Evolutionary conservation across 2,888 invertebrate species (phyloP).

Genomic region (Caenorhabditis panamensis): DNA sequence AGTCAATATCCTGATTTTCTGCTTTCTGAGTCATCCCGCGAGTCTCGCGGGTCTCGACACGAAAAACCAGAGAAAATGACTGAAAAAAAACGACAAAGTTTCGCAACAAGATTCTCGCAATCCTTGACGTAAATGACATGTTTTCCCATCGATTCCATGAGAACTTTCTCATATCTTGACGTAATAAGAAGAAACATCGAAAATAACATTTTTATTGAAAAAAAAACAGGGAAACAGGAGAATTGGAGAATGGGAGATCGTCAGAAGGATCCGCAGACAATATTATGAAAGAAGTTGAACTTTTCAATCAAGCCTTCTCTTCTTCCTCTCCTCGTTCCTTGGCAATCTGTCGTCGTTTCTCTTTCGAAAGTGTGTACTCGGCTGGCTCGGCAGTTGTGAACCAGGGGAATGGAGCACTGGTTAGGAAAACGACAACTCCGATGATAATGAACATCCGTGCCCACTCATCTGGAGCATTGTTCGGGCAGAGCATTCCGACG

Average conservation of each 20-base stretch:
- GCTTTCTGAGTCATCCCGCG: too few species aligned
- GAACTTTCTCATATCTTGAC: too few species aligned
- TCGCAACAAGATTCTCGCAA: too few species aligned
- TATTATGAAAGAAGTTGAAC: neutral
- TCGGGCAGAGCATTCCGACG: conserved; percentile 64
- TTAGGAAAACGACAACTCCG: conserved; percentile 40
- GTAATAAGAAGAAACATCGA: too few species aligned
- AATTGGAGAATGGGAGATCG: neutral
- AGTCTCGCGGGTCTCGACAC: too few species aligned
- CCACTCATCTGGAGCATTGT: conserved; percentile 63
- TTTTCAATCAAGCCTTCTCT: conserved; percentile 25
- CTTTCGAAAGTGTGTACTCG: conserved; percentile 44
- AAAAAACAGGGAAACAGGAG: too few species aligned
- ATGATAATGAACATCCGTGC: conserved; percentile 47
- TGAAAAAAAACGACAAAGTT: too few species aligned
- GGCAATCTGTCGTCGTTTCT: neutral
- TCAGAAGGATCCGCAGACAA: neutral
- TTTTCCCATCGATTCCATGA: too few species aligned
- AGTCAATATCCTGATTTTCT: too few species aligned
- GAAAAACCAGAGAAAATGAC: too few species aligned
- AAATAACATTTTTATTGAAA: too few species aligned
- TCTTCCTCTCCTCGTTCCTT: conserved; percentile 19
- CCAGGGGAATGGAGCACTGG: conserved; percentile 54
- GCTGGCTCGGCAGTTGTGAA: conserved; percentile 49
- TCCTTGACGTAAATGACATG: too few species aligned